Evolutionary conservation across 1,140 invertebrate genomes (phyloP).

Genomic region (Drosophila nasuta): DNA sequence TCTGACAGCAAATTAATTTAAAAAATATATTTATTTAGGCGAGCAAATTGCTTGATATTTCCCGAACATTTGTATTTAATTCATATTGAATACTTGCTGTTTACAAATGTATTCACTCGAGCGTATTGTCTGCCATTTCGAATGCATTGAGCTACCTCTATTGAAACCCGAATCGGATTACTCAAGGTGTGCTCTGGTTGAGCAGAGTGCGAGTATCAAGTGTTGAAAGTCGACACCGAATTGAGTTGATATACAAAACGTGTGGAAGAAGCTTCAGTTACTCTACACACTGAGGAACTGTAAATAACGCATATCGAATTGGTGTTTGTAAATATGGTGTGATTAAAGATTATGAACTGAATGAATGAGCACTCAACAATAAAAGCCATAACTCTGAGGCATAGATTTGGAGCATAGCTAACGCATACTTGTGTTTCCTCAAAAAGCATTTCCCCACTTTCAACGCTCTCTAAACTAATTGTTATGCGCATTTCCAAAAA

Average conservation of each 20-base stretch:
- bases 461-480: conserved; percentile 25
- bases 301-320: background rate
- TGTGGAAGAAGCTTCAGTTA: conserved; percentile 3
- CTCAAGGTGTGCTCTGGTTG: conserved; percentile 16
- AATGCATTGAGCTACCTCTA: conserved; percentile 4
- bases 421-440: conserved; percentile 8
- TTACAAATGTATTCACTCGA: background rate
- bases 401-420: conserved; percentile 20
- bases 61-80: conserved; percentile 2
- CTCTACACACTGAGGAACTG: background rate
- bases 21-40: background rate
- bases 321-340: background rate
- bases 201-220: conserved; percentile 3
- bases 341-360: background rate
- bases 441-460: conserved; percentile 37
- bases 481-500: conserved; percentile 33
- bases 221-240: conserved; percentile 3
- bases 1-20: too few species aligned
- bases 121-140: background rate
- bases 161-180: background rate
- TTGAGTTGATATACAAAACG: background rate
- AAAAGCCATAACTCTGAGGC: background rate
- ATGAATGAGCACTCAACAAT: background rate
- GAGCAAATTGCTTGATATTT: background rate
- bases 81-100: background rate